phyloP scores from a whole-genome alignment of 2,888 invertebrate genomes.

The Andrena haemorrhoa region DNA sequence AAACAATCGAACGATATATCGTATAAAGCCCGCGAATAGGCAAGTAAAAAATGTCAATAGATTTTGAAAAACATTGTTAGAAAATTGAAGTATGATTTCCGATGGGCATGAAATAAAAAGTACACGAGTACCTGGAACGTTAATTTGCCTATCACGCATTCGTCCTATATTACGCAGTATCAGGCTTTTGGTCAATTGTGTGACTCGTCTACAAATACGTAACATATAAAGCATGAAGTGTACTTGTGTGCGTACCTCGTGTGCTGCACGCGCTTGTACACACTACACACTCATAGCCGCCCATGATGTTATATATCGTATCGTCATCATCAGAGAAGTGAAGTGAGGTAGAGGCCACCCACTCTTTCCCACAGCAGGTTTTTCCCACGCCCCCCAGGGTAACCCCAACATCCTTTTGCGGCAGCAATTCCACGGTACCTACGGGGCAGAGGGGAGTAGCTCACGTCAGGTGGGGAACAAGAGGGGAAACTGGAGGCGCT shows the following conservation, averaged over 20 bases:
- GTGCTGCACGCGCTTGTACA: slow-evolving; percentile 24
- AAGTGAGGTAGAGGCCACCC: slow-evolving; percentile 89
- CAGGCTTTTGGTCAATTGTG: slow-evolving; percentile 48
- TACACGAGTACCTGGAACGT: slow-evolving; percentile 16
- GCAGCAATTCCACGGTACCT: slow-evolving; percentile 82
- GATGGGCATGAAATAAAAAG: slow-evolving; percentile 25
- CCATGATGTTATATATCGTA: slow-evolving; percentile 72
- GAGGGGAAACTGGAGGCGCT: slow-evolving; percentile 76
- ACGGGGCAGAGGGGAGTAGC: slow-evolving; percentile 63
- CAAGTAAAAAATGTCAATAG: neutral
- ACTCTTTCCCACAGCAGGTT: slow-evolving; percentile 93
- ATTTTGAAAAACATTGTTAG: neutral
- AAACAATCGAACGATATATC: neutral
- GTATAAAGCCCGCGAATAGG: neutral
- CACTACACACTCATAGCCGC: slow-evolving; percentile 42
- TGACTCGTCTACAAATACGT: slow-evolving; percentile 44
- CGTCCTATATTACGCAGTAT: slow-evolving; percentile 70
- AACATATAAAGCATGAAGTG: slow-evolving; percentile 26
- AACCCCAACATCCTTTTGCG: slow-evolving; percentile 91
- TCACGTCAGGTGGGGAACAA: slow-evolving; percentile 69
- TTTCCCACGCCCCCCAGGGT: slow-evolving; percentile 93
- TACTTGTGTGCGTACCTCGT: slow-evolving; percentile 13
- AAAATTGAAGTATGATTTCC: slow-evolving; percentile 6
- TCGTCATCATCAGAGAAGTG: slow-evolving; percentile 79
- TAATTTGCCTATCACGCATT: slow-evolving; percentile 53